Percentiles rank a stretch among this genome's conserved stretches.
phyloP scores from a whole-genome alignment of 2,113 vertebrate genomes.

The Catagonus wagneri region DNA sequence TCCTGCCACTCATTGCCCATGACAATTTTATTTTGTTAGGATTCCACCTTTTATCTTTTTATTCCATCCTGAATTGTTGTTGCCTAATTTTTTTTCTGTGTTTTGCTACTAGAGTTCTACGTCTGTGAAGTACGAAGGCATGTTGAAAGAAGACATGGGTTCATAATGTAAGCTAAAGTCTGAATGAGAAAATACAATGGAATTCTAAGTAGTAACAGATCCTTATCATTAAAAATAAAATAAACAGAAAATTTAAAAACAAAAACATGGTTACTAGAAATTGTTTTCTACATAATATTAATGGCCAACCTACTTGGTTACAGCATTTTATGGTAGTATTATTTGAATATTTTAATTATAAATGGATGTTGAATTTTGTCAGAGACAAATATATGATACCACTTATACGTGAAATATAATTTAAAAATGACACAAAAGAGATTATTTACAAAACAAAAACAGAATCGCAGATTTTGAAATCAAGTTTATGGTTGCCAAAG shows the following conservation, averaged over 20 bases:
- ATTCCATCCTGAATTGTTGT: not conserved
- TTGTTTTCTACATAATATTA: not conserved
- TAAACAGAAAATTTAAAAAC: not conserved
- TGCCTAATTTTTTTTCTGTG: slow-evolving; percentile 5
- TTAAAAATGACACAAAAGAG: too few species aligned
- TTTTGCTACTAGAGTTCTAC: not conserved
- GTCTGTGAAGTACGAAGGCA: not conserved
- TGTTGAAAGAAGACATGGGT: not conserved
- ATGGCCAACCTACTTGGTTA: not conserved
- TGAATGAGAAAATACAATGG: not conserved
- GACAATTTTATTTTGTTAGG: not conserved
- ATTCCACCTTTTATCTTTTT: not conserved
- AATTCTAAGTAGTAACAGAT: not conserved
- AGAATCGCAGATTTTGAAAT: too few species aligned
- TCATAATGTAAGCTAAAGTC: not conserved
- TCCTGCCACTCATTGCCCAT: not conserved
- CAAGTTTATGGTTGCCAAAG: too few species aligned
- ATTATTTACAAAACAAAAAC: too few species aligned
- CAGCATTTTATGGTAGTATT: not conserved
- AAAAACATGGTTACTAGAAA: not conserved
- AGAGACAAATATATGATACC: too few species aligned
- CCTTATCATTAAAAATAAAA: not conserved
- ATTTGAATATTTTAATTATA: not conserved
- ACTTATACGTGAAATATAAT: too few species aligned
- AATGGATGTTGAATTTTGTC: too few species aligned